Evolutionary conservation across 2,113 vertebrate species (phyloP).

Genomic region (Dermatemys mawii): DNA sequence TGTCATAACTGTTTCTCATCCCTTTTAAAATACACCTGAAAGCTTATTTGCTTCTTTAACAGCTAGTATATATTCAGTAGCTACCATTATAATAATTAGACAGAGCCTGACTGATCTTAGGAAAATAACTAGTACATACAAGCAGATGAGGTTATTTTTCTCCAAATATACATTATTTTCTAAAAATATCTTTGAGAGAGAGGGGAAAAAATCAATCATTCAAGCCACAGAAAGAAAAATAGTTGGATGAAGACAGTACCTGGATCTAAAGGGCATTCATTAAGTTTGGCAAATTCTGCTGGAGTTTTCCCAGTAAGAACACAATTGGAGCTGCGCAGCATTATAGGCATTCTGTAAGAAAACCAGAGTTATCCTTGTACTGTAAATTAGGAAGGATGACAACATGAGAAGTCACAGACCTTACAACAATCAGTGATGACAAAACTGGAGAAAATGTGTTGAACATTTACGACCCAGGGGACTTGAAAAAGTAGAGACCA

Average conservation of each 20-base stretch:
- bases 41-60: background rate
- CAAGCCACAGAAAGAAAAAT: background rate
- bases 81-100: background rate
- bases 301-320: conserved; percentile 95
- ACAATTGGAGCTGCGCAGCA: conserved; percentile 97
- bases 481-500: background rate
- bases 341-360: conserved; percentile 94
- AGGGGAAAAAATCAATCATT: background rate
- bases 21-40: background rate
- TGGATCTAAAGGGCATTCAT: conserved; percentile 97
- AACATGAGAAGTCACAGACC: background rate
- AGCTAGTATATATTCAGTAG: background rate
- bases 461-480: background rate
- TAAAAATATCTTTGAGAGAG: background rate
- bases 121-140: background rate
- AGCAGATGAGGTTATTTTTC: background rate
- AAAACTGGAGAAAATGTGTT: background rate
- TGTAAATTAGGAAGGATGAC: background rate
- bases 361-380: background rate
- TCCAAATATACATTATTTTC: background rate
- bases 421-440: background rate
- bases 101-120: background rate
- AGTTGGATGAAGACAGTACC: conserved; percentile 70
- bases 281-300: conserved; percentile 95
- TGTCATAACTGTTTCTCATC: background rate